Conservation (phyloP, 1,140 invertebrate genomes). For the Ephestia elutella region DNA sequence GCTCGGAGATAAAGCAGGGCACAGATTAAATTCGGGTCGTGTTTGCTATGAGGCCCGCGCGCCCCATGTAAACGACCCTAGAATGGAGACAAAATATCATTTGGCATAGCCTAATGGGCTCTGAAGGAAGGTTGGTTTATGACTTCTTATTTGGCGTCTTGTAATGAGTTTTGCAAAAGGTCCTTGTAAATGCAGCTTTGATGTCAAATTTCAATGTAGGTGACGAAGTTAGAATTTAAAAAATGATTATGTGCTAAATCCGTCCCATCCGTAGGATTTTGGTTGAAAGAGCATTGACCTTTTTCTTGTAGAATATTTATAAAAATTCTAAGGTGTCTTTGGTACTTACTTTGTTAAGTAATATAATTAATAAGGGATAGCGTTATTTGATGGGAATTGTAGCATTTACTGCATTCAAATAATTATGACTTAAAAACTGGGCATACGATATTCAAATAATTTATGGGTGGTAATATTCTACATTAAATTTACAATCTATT, state of each 20-base stretch:
- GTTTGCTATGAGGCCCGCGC: conserved; percentile 47
- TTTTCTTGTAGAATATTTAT: too few relatives aligned
- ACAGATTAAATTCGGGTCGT: conserved; percentile 65
- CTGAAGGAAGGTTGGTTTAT: conserved; percentile 58
- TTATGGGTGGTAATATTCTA: too few relatives aligned
- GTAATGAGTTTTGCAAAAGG: conserved; percentile 67
- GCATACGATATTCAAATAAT: too few relatives aligned
- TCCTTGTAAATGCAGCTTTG: conserved; percentile 40
- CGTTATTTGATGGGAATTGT: too few relatives aligned
- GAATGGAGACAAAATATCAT: conserved; percentile 65
- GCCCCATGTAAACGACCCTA: conserved; percentile 56
- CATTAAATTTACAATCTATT: too few relatives aligned
- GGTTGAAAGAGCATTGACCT: too few relatives aligned
- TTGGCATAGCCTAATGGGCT: conserved; percentile 62
- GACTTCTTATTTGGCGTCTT: conserved; percentile 65
- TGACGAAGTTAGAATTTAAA: conserved; percentile 27
- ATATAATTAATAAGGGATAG: too few relatives aligned
- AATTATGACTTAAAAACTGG: too few relatives aligned
- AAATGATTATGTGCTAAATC: not conserved
- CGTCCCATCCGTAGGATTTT: too few relatives aligned
- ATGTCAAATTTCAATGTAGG: conserved; percentile 28
- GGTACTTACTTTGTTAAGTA: too few relatives aligned
- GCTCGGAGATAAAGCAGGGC: conserved; percentile 55
- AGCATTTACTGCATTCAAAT: too few relatives aligned
- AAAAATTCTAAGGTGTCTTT: too few relatives aligned